phyloP scores from a whole-genome alignment of 2,888 invertebrate species.

The Sceliomorpha sp. region DNA sequence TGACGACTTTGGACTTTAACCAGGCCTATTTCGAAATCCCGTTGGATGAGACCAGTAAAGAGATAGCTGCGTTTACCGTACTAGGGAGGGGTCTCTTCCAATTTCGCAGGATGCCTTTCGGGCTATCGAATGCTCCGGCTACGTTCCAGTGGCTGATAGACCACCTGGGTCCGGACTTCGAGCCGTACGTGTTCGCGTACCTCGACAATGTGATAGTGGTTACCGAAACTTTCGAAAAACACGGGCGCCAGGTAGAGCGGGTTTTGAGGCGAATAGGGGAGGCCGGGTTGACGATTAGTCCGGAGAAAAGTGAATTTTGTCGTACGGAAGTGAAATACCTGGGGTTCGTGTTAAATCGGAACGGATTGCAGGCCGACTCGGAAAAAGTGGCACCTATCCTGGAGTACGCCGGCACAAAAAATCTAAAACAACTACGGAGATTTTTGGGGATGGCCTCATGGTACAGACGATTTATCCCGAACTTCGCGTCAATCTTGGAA shows the following conservation, averaged over 20 bases:
- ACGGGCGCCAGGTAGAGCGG: neutral
- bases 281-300: constrained; percentile 40
- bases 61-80: constrained; percentile 59
- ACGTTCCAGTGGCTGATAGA: constrained; percentile 57
- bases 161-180: constrained; percentile 46
- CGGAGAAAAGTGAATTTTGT: constrained; percentile 54
- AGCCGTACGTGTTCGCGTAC: constrained; percentile 44
- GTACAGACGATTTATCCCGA: constrained; percentile 63
- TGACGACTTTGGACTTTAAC: too few species aligned
- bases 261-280: constrained; percentile 18
- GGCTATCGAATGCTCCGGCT: constrained; percentile 47
- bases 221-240: constrained; percentile 34
- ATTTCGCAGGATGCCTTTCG: constrained; percentile 45
- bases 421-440: constrained; percentile 46
- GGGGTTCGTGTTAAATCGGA: constrained; percentile 15
- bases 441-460: constrained; percentile 65
- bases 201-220: constrained; percentile 49
- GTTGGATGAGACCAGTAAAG: constrained; percentile 21
- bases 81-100: constrained; percentile 56
- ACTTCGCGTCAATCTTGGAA: constrained; percentile 44
- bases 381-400: constrained; percentile 33
- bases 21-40: constrained; percentile 54
- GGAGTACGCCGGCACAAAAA: constrained; percentile 54
- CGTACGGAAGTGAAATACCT: constrained; percentile 20
- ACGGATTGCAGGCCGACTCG: constrained; percentile 16